Base-by-base conservation (phyloP, 1,140 invertebrate genomes). In the Drosophila seguyi region DNA sequence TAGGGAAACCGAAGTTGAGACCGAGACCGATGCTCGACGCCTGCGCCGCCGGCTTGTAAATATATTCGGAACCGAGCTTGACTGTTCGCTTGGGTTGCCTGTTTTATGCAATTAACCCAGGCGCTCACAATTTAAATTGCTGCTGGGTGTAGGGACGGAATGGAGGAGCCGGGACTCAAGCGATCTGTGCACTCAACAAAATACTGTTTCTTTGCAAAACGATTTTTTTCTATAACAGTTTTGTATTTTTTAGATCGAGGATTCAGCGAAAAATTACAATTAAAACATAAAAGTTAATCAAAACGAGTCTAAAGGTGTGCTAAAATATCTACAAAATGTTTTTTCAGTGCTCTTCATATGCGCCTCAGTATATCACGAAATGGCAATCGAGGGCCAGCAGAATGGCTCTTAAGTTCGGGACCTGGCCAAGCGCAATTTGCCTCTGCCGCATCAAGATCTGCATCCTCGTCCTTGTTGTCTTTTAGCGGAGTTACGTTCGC, bases 31-130 rank as follows among this genome's bases (percentile, higher is more conserved):
- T 38, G 31, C 63, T 58, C 45, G 84, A 56, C 47, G 65, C 56
- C 56, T 74, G 44, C 45, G 84, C 80, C 80, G 48, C 52, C 68
- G 85, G 77, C 65, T 31, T 77, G 47, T 31, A 50, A 36, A 45
- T 60, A 55, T 53, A 66, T 48, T 53, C 56, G 47, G 10, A 59
- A 10, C 44, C 11, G 8, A 68, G 18, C 48, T 47, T 55, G 34
- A 36, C 34, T 36, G 27, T 48, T 61, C 41, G 11, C 72, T 61
- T 41, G 62, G 58, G 57, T 78, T 78, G 74, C 65, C 75, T 74
- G 75, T 65, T 86, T 90, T 82, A 86, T 90, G 86, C 80, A 86
- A 90, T 90, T 90, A 90, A 90, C 81, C 81, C 86, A 90, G 85
- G 81, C 85, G 85, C 75, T 79, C 85, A 80, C 86, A 79, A 90